phyloP scores from a whole-genome alignment of 1,140 invertebrate species.

The Sarcophaga peregrina region DNA sequence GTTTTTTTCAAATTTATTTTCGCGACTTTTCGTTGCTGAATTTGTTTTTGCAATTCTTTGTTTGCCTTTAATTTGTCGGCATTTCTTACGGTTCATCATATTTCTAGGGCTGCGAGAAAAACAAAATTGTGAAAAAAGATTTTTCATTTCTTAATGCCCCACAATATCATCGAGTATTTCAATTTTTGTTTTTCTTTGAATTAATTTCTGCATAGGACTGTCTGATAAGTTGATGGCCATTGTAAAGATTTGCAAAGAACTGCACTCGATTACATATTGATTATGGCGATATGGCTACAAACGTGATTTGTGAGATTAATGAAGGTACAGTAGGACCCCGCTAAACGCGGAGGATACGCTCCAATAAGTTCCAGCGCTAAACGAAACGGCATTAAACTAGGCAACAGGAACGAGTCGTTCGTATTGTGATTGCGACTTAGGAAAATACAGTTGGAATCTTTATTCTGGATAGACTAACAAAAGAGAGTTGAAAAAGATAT shows the following conservation, averaged over 20 bases:
- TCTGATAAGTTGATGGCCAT: constrained; percentile 11
- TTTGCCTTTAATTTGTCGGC: neutral
- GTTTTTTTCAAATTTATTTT: neutral
- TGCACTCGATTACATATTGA: too few relatives aligned
- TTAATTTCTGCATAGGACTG: neutral
- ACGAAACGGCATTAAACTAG: too few relatives aligned
- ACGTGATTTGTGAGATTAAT: too few relatives aligned
- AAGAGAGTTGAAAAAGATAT: too few relatives aligned
- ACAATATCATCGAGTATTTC: neutral
- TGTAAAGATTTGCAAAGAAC: neutral
- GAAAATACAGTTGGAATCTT: too few relatives aligned
- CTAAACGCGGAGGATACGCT: too few relatives aligned
- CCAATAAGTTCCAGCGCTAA: too few relatives aligned
- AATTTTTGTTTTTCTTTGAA: neutral
- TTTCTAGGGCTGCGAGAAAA: neutral
- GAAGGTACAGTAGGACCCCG: too few relatives aligned
- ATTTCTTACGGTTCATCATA: neutral
- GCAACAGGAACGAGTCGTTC: too few relatives aligned
- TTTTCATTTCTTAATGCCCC: neutral
- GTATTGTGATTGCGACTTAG: too few relatives aligned
- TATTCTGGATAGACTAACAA: too few relatives aligned
- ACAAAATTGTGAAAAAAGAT: neutral
- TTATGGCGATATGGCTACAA: too few relatives aligned
- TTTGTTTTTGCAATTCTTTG: neutral
- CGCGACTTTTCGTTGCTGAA: constrained; percentile 1